Percentiles rank a stretch among this genome's conserved stretches.
Evolutionary conservation across 2,888 invertebrate genomes (phyloP).

Genomic region (Luperina testacea): DNA sequence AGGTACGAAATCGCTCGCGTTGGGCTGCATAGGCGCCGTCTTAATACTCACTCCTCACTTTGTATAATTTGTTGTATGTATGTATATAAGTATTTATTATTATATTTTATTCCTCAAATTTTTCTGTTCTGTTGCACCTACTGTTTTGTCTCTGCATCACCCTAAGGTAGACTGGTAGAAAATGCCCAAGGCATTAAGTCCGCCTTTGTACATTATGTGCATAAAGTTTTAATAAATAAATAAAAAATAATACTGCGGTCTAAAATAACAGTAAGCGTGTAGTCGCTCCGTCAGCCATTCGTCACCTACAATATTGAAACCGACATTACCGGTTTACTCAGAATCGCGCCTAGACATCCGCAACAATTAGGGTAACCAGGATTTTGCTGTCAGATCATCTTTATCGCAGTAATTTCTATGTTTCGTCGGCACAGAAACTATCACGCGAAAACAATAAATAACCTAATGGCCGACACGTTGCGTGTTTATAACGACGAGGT

Average conservation of each 20-base stretch:
- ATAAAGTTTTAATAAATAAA: too few species aligned
- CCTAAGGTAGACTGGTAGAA: too few species aligned
- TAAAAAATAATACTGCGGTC: neutral
- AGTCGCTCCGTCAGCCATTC: constrained; percentile 7
- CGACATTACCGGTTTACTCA: constrained; percentile 2
- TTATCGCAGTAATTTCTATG: constrained; percentile 49
- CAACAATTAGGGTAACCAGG: constrained; percentile 53
- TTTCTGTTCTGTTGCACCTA: too few species aligned
- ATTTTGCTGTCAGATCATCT: constrained; percentile 48
- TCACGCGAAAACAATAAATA: constrained; percentile 59
- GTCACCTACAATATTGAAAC: constrained; percentile 12
- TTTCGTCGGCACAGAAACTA: constrained; percentile 49
- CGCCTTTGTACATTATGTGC: too few species aligned
- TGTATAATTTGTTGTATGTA: too few species aligned
- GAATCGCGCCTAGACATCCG: constrained; percentile 37
- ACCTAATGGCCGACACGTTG: constrained; percentile 43
- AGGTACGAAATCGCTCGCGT: too few species aligned
- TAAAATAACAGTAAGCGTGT: neutral
- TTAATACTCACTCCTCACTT: too few species aligned
- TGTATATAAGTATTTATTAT: too few species aligned
- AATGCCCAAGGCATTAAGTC: too few species aligned
- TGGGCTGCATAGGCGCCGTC: too few species aligned
- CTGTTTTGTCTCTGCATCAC: too few species aligned
- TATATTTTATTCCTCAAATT: too few species aligned
- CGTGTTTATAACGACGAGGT: constrained; percentile 53